phyloP scores from a whole-genome alignment of 1,140 invertebrate species.

The Periplaneta americana region DNA sequence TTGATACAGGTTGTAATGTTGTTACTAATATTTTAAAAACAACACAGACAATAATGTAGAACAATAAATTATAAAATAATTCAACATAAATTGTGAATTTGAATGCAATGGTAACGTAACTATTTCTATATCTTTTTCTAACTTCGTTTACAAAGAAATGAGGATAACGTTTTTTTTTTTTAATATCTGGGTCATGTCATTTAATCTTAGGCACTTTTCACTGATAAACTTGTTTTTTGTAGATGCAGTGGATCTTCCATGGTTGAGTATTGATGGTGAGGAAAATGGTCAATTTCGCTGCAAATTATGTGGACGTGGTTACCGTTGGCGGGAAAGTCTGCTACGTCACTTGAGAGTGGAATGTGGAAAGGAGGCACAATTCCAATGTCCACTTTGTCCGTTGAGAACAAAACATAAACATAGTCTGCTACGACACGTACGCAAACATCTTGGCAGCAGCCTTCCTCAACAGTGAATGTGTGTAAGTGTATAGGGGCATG shows the following conservation, averaged over 20 bases:
- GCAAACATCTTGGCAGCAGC: neutral
- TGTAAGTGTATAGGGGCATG: neutral
- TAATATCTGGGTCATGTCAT: no score
- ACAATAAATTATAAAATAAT: no score
- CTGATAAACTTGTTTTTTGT: no score
- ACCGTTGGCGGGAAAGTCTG: neutral
- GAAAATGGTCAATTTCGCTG: neutral
- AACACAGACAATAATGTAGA: no score
- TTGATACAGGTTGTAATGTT: no score
- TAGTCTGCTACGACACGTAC: neutral
- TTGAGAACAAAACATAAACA: conserved; percentile 19
- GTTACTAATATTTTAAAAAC: no score
- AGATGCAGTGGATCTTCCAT: neutral
- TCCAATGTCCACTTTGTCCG: conserved; percentile 32
- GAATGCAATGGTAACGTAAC: no score
- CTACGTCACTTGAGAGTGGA: conserved; percentile 27
- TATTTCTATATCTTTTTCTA: no score
- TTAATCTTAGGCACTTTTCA: no score
- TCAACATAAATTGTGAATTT: no score
- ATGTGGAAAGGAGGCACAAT: conserved; percentile 35
- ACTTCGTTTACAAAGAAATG: no score
- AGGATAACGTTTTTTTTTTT: no score
- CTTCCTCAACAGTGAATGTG: neutral
- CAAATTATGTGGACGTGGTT: conserved; percentile 2
- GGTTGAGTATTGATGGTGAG: neutral